A percentile compares a stretch with the other conserved stretches of the same genome.
These are phyloP conservation scores for Mellilla xanthometata DNA, from an alignment of 2,888 invertebrate species.

Conservation along the genomic window DNA sequence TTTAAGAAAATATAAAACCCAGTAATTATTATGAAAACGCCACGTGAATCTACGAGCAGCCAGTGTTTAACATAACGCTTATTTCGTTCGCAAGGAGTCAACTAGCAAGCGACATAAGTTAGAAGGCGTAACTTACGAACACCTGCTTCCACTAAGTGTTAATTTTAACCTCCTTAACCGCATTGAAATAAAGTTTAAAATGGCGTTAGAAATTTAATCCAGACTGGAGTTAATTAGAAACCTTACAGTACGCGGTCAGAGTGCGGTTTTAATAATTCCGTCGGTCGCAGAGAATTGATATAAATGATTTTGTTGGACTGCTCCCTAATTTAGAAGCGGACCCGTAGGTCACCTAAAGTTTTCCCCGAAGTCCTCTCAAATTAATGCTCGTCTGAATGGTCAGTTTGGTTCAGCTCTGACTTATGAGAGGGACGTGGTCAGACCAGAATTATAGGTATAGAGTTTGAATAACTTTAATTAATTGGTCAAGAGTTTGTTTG, in stretches of 20 bases:
- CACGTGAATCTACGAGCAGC: neutral
- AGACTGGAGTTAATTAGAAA: slow-evolving; percentile 71
- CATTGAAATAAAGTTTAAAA: slow-evolving; percentile 20
- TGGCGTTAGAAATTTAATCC: slow-evolving; percentile 30
- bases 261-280: slow-evolving; percentile 71
- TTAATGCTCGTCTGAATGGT: slow-evolving; percentile 35
- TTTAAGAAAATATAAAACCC: too few relatives aligned
- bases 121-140: slow-evolving; percentile 54
- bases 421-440: slow-evolving; percentile 31
- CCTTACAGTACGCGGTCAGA: slow-evolving; percentile 48
- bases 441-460: slow-evolving; percentile 24
- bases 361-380: slow-evolving; percentile 42
- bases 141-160: slow-evolving; percentile 49
- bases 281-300: slow-evolving; percentile 62
- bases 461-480: slow-evolving; percentile 28
- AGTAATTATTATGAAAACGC: neutral
- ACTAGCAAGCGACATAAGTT: slow-evolving; percentile 46
- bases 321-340: slow-evolving; percentile 41
- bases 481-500: slow-evolving; percentile 19
- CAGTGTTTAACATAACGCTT: neutral
- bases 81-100: slow-evolving; percentile 16
- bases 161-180: slow-evolving; percentile 9
- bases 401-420: slow-evolving; percentile 9
- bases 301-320: slow-evolving; percentile 55
- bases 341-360: slow-evolving; percentile 32